Base-by-base conservation (phyloP, 2,113 vertebrate species). In the Microtus ochrogaster region DNA sequence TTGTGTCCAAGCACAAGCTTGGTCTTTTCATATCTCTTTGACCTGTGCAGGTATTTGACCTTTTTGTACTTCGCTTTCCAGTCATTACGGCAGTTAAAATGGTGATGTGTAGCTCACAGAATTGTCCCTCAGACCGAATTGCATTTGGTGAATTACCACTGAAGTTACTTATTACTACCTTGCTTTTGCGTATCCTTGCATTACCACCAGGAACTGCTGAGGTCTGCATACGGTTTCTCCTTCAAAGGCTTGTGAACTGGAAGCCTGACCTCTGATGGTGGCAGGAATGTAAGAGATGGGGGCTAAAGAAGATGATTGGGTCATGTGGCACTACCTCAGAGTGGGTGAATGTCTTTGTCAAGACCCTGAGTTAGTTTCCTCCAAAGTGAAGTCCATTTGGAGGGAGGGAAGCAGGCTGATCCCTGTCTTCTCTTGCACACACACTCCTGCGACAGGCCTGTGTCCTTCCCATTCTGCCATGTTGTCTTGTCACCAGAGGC, bases 1-100 rank as follows among this genome's bases (percentile, higher is more conserved):
- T 41, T 36, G 88, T 41, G n/a, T 55, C 55, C 73, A 91, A 91
- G 12, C 26, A 26, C 4, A 52, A 24, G 28, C 36, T 66, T 68
- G 33, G 24, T 72, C 33, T 77, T 39, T 66, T 84, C 17, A 33
- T n/a, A 87, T 36, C 16, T 7, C 2, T 36, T 65, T 81, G 79
- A 24, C 47, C 82, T 74, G 78, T 63, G 63, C n/a, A 92, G 68
- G 58, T 86, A 63, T 14, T 70, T 74, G 55, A 89, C 21, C 55
- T 91, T 47, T 81, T 65, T 88, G 14, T 83, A 39, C n/a, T 90
- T 86, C 63, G 24, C 13, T 84, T 94, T 79, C 49, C 88, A 30
- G 66, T 61, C 81, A 47, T 55, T 85, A 66, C 94, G 73, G 55
- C 10, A 7, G 30, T 61, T 52, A 41, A 41, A 74, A 66, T 21